Conservation (phyloP, 2,888 invertebrate genomes). For the Prosopocoilus inquinatus region DNA sequence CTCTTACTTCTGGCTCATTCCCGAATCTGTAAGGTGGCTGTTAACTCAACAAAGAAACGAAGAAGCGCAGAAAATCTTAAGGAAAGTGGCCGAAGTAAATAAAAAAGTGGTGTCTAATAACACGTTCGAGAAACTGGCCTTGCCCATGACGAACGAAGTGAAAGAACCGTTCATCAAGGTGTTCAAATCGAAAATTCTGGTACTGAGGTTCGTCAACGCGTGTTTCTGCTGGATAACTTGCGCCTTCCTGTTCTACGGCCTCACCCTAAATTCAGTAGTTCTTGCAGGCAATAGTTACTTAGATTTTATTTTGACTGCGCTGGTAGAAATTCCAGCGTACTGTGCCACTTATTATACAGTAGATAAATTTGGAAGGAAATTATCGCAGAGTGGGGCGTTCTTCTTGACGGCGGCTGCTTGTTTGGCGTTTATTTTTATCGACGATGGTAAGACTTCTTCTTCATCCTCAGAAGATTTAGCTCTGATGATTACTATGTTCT, state of each 20-base stretch:
- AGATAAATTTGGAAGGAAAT: slow-evolving; percentile 64
- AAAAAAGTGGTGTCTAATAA: slow-evolving; percentile 44
- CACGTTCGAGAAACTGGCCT: slow-evolving; percentile 37
- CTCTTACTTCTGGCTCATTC: slow-evolving; percentile 64
- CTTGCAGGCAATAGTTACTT: slow-evolving; percentile 73
- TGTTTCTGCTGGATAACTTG: slow-evolving; percentile 80
- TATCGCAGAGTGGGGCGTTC: slow-evolving; percentile 62
- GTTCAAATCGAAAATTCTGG: slow-evolving; percentile 54
- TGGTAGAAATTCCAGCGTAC: slow-evolving; percentile 74
- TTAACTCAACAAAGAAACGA: slow-evolving; percentile 59
- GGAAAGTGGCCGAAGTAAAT: slow-evolving; percentile 64
- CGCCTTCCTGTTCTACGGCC: slow-evolving; percentile 76
- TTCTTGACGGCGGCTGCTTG: slow-evolving; percentile 63
- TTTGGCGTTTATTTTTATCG: slow-evolving; percentile 58
- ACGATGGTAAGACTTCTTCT: slow-evolving; percentile 50
- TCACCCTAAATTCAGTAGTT: slow-evolving; percentile 74
- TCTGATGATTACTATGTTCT: slow-evolving; percentile 39
- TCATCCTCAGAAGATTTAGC: not conserved
- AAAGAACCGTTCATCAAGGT: slow-evolving; percentile 37
- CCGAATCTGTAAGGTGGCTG: slow-evolving; percentile 77
- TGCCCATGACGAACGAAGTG: slow-evolving; percentile 19
- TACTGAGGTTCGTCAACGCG: slow-evolving; percentile 60
- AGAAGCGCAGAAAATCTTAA: slow-evolving; percentile 59
- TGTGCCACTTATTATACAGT: slow-evolving; percentile 61
- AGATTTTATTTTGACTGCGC: slow-evolving; percentile 68